Conservation (phyloP, 2,113 vertebrate genomes). For the Plecturocebus donacophilus region DNA sequence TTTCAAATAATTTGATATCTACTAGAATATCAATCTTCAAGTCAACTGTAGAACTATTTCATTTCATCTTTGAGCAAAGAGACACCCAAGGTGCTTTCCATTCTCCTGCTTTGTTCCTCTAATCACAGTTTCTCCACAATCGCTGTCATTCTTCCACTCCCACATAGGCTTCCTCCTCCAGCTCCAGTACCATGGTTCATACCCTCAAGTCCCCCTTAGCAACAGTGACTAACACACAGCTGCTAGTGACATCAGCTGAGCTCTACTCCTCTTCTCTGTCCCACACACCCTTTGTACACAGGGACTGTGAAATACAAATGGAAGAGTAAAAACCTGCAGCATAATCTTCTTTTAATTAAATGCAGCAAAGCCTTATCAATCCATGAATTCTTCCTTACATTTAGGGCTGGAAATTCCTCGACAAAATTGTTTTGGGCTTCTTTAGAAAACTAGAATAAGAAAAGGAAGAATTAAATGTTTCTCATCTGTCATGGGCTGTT, state of each 20-base stretch:
- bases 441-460: conserved; percentile 46
- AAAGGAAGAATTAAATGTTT: conserved; percentile 50
- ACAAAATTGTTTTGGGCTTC: conserved; percentile 41
- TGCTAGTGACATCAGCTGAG: neutral
- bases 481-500: neutral
- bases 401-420: conserved; percentile 58
- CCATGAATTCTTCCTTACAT: neutral
- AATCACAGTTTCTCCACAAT: neutral
- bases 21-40: neutral
- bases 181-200: neutral
- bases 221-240: neutral
- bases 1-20: conserved; percentile 34
- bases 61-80: neutral
- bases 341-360: conserved; percentile 34
- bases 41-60: neutral
- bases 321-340: neutral
- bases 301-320: neutral
- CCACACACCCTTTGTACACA: neutral
- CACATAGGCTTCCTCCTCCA: neutral
- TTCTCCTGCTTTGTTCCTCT: neutral
- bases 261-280: neutral
- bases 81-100: neutral
- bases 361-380: conserved; percentile 27
- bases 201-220: neutral
- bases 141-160: neutral